Conservation (phyloP, 2,797 vertebrate genomes). For the Danio aesculapii region DNA sequence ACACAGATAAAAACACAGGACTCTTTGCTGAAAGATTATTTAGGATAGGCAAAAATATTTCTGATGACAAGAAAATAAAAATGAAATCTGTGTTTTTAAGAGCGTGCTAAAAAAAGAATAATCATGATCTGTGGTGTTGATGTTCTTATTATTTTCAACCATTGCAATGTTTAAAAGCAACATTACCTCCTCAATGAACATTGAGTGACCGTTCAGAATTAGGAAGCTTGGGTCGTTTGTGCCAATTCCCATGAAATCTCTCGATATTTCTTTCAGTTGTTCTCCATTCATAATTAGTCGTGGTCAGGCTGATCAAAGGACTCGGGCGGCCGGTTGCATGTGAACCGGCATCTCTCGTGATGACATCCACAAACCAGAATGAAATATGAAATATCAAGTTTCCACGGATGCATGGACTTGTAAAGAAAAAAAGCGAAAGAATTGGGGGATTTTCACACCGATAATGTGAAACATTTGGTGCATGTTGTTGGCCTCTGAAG, state of each 20-base stretch:
- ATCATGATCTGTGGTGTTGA: constrained; percentile 43
- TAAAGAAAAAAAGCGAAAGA: constrained; percentile 95
- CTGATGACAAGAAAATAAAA: too few species aligned
- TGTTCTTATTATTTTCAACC: constrained; percentile 61
- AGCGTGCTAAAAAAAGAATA: neutral
- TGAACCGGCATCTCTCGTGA: constrained; percentile 97
- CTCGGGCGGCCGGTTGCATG: constrained; percentile 89
- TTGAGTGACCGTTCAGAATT: constrained; percentile 85
- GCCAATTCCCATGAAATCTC: constrained; percentile 99
- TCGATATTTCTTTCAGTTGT: constrained; percentile 99
- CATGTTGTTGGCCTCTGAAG: constrained; percentile 89
- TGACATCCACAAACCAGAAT: constrained; percentile 99
- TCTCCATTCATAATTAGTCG: constrained; percentile 97
- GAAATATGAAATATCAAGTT: constrained; percentile 99
- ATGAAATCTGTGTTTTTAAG: too few species aligned
- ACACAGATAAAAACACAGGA: too few species aligned
- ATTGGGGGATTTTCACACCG: constrained; percentile 99
- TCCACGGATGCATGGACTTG: constrained; percentile 96
- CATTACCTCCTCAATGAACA: constrained; percentile 77
- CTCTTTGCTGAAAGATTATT: too few species aligned
- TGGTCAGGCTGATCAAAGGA: constrained; percentile 97
- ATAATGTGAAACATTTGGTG: constrained; percentile 99
- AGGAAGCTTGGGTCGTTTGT: constrained; percentile 82
- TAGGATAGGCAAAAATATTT: too few species aligned
- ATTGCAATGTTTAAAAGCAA: constrained; percentile 76